Base-by-base conservation (phyloP, 2,113 vertebrate species). In the Elanus axillaris region DNA sequence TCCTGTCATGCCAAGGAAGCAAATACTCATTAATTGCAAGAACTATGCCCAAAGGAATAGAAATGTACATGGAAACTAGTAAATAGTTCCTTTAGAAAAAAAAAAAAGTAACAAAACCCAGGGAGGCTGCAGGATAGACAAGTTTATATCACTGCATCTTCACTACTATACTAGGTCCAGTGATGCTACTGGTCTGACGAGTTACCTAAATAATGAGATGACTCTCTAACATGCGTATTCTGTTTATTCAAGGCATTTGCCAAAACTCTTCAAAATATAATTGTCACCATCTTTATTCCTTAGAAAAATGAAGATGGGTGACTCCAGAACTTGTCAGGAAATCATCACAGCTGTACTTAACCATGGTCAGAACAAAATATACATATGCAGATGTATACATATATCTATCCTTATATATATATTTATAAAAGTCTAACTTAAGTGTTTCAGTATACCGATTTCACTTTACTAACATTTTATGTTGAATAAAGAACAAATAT, bases 301-400 rank as follows among this genome's bases (percentile, higher is more conserved):
- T 50, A 71, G n/a, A 78, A 67, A 73, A 78, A 40, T 48, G 5
- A 58, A 66, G 13, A 45, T 13, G 7, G 1, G 2, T 50, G 15
- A 62, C 27, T 47, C 17, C 19, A 42, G 38, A 90, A 9, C 1
- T 82, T 63, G 23, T 45, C 23, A 38, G n/a, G 2, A 88, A 75
- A 67, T 74, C 9, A 63, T 32, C 4, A 5, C 3, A 32, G 8
- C 25, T 86, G 6, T 36, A 56, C 6, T 3, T 64, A 83, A 43
- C 16, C 6, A 10, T 17, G 23, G 20, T 66, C 14, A 73, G 45
- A 83, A 38, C 4, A 55, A 89, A 66, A 64, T n/a, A 60, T 13
- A 19, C 7, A 47, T 13, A 22, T 3, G 0, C 7, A 20, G 40
- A 17, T 1, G 0, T 34, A 32, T 7, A 36, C 1, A 67, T 42